A percentile compares a stretch with the other conserved stretches of the same genome.
These are phyloP conservation scores for Uria lomvia DNA, from an alignment of 2,113 vertebrate species.

Conservation along the genomic window DNA sequence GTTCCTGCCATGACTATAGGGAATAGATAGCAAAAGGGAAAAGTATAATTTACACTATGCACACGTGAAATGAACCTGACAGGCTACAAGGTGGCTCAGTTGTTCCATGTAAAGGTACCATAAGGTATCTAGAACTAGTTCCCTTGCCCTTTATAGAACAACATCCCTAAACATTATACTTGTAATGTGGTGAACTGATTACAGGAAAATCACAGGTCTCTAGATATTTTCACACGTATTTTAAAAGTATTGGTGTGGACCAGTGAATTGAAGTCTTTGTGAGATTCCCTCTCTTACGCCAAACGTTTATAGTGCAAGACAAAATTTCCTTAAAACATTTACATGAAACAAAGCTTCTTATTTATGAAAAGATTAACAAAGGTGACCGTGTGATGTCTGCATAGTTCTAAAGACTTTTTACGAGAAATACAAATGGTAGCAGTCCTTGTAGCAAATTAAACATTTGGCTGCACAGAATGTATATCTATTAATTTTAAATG, in stretches of 20 bases:
- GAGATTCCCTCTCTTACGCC: not conserved
- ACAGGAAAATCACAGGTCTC: not conserved
- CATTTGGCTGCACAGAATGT: slow-evolving; percentile 53
- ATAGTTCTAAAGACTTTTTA: not conserved
- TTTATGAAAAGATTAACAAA: not conserved
- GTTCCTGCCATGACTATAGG: slow-evolving; percentile 65
- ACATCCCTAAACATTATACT: not conserved
- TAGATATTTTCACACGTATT: not conserved
- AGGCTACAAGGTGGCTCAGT: slow-evolving; percentile 25
- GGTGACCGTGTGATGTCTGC: not conserved
- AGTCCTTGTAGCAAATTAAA: slow-evolving; percentile 56
- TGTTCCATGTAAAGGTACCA: not conserved
- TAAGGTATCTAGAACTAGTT: slow-evolving; percentile 11
- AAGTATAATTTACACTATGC: slow-evolving; percentile 11
- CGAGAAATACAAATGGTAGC: slow-evolving; percentile 46
- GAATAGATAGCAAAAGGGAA: slow-evolving; percentile 56
- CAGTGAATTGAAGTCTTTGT: not conserved
- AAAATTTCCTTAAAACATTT: not conserved
- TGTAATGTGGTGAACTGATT: not conserved
- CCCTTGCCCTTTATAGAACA: not conserved
- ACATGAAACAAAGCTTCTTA: not conserved
- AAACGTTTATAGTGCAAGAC: not conserved
- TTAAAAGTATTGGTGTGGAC: not conserved
- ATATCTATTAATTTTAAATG: slow-evolving; percentile 68
- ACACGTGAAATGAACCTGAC: slow-evolving; percentile 31